Conservation (phyloP, 2,888 invertebrate species). For the Drosophila gaucha region DNA sequence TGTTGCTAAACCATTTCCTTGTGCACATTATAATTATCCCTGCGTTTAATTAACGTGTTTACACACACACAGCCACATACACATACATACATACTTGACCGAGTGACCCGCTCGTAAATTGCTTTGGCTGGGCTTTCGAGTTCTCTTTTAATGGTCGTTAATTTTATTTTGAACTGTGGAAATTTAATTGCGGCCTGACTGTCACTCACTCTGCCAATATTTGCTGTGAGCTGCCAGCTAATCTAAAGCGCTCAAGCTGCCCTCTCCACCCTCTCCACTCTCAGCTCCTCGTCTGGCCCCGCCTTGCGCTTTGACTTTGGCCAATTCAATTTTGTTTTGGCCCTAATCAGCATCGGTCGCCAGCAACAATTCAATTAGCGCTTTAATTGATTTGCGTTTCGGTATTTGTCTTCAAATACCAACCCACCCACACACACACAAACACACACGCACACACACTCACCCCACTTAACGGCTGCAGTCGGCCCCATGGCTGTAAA, state of each 20-base stretch:
- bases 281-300: no score
- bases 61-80: conserved; percentile 30
- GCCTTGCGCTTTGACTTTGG: conserved; percentile 47
- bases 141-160: conserved; percentile 60
- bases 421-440: background rate
- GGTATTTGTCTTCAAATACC: conserved; percentile 37
- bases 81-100: conserved; percentile 40
- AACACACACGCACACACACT: background rate
- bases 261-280: background rate
- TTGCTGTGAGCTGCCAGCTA: conserved; percentile 5
- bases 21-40: conserved; percentile 64
- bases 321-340: conserved; percentile 59
- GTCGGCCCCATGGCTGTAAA: background rate
- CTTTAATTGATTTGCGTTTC: conserved; percentile 67
- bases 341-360: conserved; percentile 51
- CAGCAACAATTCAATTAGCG: conserved; percentile 62
- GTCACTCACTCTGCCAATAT: conserved; percentile 7
- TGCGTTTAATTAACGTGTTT: conserved; percentile 72
- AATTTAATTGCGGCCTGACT: conserved; percentile 66
- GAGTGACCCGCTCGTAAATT: conserved; percentile 55
- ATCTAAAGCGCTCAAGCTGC: background rate
- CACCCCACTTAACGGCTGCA: background rate
- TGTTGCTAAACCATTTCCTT: conserved; percentile 38
- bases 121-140: conserved; percentile 31
- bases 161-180: conserved; percentile 59